These are phyloP conservation scores for Pristionchus pacificus DNA, from an alignment of 1,140 invertebrate genomes.

Conservation along the genomic window DNA sequence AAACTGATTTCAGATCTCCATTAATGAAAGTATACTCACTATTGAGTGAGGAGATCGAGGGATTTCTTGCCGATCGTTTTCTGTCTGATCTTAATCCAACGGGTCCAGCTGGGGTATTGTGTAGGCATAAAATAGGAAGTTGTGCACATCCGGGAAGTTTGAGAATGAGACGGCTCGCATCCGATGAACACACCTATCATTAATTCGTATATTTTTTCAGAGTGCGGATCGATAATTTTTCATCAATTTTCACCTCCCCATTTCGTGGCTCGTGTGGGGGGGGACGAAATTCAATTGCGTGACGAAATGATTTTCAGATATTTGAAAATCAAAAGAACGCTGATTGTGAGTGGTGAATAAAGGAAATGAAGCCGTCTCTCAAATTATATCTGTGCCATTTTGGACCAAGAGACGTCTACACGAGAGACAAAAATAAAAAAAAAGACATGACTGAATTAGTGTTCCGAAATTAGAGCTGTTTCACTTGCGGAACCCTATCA, in stretches of 20 bases:
- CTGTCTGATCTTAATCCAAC: conserved; percentile 2
- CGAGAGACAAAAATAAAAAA: no score
- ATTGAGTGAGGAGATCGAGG: conserved; percentile 16
- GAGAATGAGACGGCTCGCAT: conserved; percentile 1
- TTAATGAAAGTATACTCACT: no score
- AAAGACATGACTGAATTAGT: no score
- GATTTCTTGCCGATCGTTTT: conserved; percentile 16
- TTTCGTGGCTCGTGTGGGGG: neutral
- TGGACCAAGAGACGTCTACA: no score
- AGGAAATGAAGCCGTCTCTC: no score
- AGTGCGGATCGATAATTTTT: conserved; percentile 13
- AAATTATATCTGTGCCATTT: no score
- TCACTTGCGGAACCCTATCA: no score
- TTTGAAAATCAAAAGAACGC: no score
- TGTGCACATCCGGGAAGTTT: conserved; percentile 30
- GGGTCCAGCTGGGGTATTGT: conserved; percentile 37
- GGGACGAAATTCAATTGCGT: neutral
- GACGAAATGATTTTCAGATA: neutral
- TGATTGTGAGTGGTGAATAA: no score
- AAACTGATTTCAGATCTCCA: neutral
- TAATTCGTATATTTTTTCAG: conserved; percentile 8
- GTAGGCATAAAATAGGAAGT: conserved; percentile 39
- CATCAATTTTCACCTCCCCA: neutral
- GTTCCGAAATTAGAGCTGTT: no score
- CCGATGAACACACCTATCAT: neutral